Base-by-base conservation (phyloP, 2,113 vertebrate species). In the Hydropotes inermis region DNA sequence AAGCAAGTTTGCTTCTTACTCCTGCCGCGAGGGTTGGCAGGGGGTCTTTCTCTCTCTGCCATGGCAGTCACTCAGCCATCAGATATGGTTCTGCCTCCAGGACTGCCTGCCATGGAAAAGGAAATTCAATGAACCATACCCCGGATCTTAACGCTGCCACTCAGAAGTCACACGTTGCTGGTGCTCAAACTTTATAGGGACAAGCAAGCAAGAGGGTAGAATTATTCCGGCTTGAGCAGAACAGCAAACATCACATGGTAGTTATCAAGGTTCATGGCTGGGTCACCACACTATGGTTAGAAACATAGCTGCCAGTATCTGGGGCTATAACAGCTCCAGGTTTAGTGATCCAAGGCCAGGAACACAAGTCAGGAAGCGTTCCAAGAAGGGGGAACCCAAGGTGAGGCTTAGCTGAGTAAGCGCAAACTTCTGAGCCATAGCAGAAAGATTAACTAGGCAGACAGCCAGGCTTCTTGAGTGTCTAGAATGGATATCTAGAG, bases 311-410 rank as follows among this genome's bases (percentile, higher is more conserved):
- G 88, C 64, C n/a, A 3, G 39, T 17, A 39, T 54, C 76, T 74
- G n/a, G 36, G 6, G 17, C 23, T 87, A 2, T 86, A 12, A 28
- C 16, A 55, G 85, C 43, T 86, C 6, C 12, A 43, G 13, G 61
- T 91, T 82, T 88, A 76, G 88, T n/a, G 64, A 91, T 36, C 43
- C 91, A 67, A 82, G 21, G 52, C 54, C 39, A 47, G 58, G 83
- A 50, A 45, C 16, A 7, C 13, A 82, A 33, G 7, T 52, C 79
- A 64, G n/a, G 58, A 55, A 50, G 60, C 11, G 21, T 28, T 58
- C 55, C 19, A 52, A 39, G 2, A 47, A 17, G 39, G 5, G 52
- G 47, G 50, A 70, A 28, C 28, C 25, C 15, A 15, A 2, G 25
- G 12, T 25, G 74, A 81, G 19, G 23, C 84, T 60, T 33, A 39